These are phyloP conservation scores for Trachelus tabidus DNA, from an alignment of 2,888 invertebrate genomes.

Conservation along the genomic window DNA sequence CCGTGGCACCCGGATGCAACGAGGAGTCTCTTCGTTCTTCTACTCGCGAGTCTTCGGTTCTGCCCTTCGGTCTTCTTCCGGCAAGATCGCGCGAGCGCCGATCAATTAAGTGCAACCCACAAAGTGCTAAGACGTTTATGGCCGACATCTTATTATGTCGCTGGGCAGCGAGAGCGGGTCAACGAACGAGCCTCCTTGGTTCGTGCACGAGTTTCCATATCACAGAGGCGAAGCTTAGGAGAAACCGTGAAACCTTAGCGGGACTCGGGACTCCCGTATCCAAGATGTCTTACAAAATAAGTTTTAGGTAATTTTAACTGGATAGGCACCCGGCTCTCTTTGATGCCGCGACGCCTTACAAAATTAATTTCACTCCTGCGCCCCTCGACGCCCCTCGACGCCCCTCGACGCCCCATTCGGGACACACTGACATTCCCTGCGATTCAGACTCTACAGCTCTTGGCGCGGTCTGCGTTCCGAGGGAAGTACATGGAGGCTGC, in stretches of 20 bases:
- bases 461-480: no score
- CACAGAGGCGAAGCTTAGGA: constrained; percentile 14
- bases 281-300: constrained; percentile 52
- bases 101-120: constrained; percentile 61
- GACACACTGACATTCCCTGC: neutral
- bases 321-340: constrained; percentile 20
- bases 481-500: no score
- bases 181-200: neutral
- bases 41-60: neutral
- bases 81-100: constrained; percentile 9
- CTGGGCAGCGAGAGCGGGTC: constrained; percentile 11
- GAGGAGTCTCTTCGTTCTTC: neutral
- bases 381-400: neutral
- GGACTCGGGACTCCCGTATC: constrained; percentile 23
- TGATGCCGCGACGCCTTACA: constrained; percentile 24
- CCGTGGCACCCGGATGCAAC: no score
- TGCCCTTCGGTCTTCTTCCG: neutral
- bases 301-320: constrained; percentile 38
- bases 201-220: neutral
- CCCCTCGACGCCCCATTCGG: neutral
- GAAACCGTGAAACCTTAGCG: constrained; percentile 42
- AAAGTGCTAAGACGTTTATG: constrained; percentile 63
- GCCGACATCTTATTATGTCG: constrained; percentile 59
- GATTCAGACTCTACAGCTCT: neutral
- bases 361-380: constrained; percentile 36